phyloP scores from a whole-genome alignment of 2,113 vertebrate genomes.

The Ibidorhyncha struthersii region DNA sequence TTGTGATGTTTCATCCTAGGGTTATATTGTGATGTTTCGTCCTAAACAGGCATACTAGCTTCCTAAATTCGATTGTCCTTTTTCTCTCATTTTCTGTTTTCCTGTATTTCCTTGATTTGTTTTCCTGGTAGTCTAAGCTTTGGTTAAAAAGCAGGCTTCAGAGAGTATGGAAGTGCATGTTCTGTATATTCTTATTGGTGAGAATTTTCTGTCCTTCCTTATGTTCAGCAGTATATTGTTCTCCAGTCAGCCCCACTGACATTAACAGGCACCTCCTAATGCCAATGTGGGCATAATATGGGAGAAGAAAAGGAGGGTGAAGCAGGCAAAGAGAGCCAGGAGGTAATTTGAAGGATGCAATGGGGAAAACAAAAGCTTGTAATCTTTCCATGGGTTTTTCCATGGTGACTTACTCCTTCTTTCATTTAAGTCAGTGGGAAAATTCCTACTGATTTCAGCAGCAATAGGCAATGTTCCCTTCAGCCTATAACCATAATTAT shows the following conservation, averaged over 20 bases:
- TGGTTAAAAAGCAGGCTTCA: background rate
- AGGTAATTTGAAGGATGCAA: slow-evolving; percentile 2
- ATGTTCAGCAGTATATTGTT: background rate
- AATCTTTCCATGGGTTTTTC: background rate
- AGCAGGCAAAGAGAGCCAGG: background rate
- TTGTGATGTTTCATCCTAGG: background rate
- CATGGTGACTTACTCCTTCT: background rate
- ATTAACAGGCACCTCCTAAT: background rate
- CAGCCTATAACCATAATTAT: background rate
- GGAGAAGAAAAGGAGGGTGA: background rate
- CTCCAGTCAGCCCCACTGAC: background rate
- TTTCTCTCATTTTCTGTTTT: background rate
- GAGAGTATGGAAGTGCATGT: background rate
- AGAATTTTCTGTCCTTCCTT: background rate
- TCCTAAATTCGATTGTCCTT: background rate
- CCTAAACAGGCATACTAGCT: background rate
- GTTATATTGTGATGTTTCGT: background rate
- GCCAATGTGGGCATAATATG: background rate
- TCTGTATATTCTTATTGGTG: background rate
- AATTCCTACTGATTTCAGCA: background rate
- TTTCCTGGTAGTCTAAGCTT: background rate
- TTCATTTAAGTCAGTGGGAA: slow-evolving; percentile 5
- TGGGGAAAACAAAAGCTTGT: background rate
- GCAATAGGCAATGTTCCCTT: background rate
- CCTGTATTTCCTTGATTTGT: background rate